Conservation (phyloP, 2,113 vertebrate genomes). For the Haliaeetus leucogaster region DNA sequence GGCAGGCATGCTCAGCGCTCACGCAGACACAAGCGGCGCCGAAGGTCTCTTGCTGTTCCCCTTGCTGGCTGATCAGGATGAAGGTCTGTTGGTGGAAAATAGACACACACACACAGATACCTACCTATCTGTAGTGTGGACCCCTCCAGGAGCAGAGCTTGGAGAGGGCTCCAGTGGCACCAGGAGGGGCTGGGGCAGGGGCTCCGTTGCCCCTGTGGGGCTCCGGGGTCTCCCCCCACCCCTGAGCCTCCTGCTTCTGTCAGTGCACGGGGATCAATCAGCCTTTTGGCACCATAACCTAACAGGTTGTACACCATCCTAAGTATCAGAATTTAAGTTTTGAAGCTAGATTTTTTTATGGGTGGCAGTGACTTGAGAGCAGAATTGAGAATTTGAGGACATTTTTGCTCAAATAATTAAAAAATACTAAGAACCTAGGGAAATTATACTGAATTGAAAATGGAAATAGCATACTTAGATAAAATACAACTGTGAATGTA, state of each 20-base stretch:
- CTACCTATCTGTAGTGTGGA: fast-evolving
- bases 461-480: not conserved
- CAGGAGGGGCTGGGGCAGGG: not conserved
- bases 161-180: not conserved
- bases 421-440: not conserved
- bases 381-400: not conserved
- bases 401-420: not conserved
- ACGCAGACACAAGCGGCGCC: not conserved
- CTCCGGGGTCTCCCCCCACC: not conserved
- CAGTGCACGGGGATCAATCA: not conserved
- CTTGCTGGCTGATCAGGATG: not conserved
- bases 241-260: not conserved
- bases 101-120: fast-evolving
- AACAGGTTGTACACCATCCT: not conserved
- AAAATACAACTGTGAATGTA: not conserved
- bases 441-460: not conserved
- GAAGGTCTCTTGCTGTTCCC: not conserved
- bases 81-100: not conserved
- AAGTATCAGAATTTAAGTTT: not conserved
- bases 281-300: not conserved
- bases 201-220: not conserved
- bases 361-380: not conserved
- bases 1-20: not conserved
- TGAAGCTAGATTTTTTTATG: not conserved
- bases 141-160: not conserved